Evolutionary conservation across 2,797 vertebrate species (phyloP), one percentile per base, ranked within the genome.

Genomic region (Crocidura indochinensis): DNA sequence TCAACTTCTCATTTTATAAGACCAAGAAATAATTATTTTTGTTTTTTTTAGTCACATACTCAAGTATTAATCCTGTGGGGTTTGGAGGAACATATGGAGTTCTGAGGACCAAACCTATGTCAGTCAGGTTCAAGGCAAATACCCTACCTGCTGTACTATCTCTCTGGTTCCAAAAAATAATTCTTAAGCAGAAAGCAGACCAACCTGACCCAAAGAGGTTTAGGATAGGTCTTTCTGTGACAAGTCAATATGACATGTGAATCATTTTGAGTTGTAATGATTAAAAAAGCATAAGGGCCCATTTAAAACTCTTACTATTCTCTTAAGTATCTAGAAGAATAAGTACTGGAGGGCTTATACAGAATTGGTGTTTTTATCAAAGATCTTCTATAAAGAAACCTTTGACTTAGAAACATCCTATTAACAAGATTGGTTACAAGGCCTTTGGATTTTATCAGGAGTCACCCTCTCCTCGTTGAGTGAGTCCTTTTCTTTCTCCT

Each of bases 11-110:
- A 38, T 38, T 72, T 73, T 14, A 53, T 68, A 84, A 94, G 26
- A 88, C 22, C 7, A 76, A 81, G 2, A 74, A 77, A 38, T 88
- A 87, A 73, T 87, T 90, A 24, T 91, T 92, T 60, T 60, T 10
- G 10, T 3, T 51, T 17, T 60, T 56, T 60, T 60, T 20, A 8
- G 56, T 20, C 56, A 60, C 56, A 60, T 20, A 20, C 14, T 60
- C 56, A 60, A 60, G 56, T 4, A 60, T 20, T 60, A 60, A 4
- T 60, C 11, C 56, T 60, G 15, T 60, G 17, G 22, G 17, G 19
- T 8, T 60, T 60, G 15, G 56, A 20, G 56, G 56, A 7, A 4
- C 56, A 17, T 60, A 19, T 15, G 56, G 56, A 20, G 53, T 56
- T 19, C 53, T 56, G 12, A 15, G 53, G 15, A 56, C 15, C 15